phyloP scores from a whole-genome alignment of 2,113 vertebrate genomes.

The Leptosomus discolor region DNA sequence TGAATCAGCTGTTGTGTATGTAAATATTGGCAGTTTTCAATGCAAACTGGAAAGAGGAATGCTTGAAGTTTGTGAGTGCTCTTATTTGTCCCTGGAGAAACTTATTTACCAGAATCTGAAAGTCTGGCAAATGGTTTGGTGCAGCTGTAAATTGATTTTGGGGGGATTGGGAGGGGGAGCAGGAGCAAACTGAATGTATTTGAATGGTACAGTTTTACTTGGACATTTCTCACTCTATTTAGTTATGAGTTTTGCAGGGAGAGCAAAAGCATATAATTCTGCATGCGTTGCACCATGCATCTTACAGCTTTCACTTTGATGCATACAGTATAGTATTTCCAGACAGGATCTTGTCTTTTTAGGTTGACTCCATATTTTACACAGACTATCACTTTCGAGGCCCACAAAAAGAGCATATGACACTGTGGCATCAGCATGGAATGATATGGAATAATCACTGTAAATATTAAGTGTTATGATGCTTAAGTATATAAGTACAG shows the following conservation, averaged over 20 bases:
- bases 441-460: not conserved
- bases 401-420: not conserved
- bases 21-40: slow-evolving; percentile 37
- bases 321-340: not conserved
- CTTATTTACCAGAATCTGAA: slow-evolving; percentile 22
- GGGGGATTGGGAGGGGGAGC: not conserved
- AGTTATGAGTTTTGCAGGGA: not conserved
- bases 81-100: slow-evolving; percentile 32
- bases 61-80: not conserved
- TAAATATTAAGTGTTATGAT: not conserved
- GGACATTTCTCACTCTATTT: not conserved
- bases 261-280: not conserved
- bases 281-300: not conserved
- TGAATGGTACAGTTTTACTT: not conserved
- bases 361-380: not conserved
- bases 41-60: not conserved
- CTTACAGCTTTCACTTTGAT: not conserved
- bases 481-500: not conserved
- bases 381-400: not conserved
- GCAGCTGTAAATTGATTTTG: not conserved
- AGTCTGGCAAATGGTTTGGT: slow-evolving; percentile 3
- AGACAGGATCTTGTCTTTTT: not conserved
- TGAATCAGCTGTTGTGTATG: slow-evolving; percentile 35
- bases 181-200: not conserved
- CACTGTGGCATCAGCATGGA: not conserved